Conservation (phyloP, 2,113 vertebrate species). For the Noctilio leporinus region DNA sequence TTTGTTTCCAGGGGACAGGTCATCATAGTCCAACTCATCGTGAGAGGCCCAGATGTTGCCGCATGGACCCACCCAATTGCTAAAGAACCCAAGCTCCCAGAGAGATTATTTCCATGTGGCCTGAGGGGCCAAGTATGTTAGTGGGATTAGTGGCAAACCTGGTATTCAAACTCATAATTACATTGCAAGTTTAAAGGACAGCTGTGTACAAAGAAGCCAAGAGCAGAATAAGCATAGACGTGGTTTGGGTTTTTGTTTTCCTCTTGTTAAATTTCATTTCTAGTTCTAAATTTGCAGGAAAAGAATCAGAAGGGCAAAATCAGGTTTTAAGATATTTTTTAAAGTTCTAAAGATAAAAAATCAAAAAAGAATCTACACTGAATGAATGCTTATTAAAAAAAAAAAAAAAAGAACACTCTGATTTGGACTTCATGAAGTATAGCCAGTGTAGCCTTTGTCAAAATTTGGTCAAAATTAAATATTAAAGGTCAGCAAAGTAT, state of each 20-base stretch:
- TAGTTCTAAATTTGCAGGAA: not conserved
- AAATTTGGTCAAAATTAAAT: conserved; percentile 23
- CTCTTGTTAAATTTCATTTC: conserved; percentile 33
- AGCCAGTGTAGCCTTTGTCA: not conserved
- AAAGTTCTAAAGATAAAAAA: not conserved
- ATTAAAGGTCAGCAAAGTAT: conserved; percentile 16
- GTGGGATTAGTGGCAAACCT: not conserved
- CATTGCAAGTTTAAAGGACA: not conserved
- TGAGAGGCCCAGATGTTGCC: not conserved
- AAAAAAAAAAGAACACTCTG: not conserved
- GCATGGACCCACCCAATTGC: not conserved
- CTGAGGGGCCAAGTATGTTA: not conserved
- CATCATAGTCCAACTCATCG: not conserved
- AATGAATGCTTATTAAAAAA: not conserved
- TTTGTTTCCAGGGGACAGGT: not conserved
- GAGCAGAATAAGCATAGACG: not conserved
- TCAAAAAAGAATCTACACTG: not conserved
- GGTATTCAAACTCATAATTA: conserved; percentile 8
- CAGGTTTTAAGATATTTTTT: not conserved
- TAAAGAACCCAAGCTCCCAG: not conserved
- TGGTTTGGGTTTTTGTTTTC: not conserved
- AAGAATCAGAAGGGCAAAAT: not conserved
- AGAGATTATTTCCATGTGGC: not conserved
- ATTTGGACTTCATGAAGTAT: not conserved
- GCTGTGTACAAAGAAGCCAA: not conserved